phyloP scores from a whole-genome alignment of 2,113 vertebrate species.

The Suncus etruscus region DNA sequence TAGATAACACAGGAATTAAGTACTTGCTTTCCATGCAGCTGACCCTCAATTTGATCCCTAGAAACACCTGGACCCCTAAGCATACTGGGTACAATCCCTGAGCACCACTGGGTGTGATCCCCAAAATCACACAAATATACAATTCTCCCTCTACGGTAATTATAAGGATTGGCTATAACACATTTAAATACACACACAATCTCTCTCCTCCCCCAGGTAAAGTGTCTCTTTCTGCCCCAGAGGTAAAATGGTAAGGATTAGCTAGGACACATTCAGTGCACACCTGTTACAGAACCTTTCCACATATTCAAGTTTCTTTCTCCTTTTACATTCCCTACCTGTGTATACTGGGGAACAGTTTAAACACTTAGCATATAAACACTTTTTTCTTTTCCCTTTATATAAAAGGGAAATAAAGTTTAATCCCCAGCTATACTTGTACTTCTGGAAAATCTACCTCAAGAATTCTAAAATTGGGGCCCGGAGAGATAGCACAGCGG shows the following conservation, averaged over 20 bases:
- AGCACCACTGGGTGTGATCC: too few relatives aligned
- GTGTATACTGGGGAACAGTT: slow-evolving; percentile 7
- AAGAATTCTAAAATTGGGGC: slow-evolving; percentile 45
- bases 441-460: too few relatives aligned
- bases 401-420: slow-evolving; percentile 22
- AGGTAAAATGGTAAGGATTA: too few relatives aligned
- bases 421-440: not conserved
- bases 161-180: slow-evolving; percentile 14
- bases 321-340: not conserved
- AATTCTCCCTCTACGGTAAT: not conserved
- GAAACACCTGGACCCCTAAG: too few relatives aligned
- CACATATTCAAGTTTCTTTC: not conserved
- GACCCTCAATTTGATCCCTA: too few relatives aligned
- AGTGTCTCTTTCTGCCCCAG: too few relatives aligned
- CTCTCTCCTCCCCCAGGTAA: too few relatives aligned
- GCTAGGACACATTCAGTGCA: not conserved
- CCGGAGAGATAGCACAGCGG: too few relatives aligned
- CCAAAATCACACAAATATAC: too few relatives aligned
- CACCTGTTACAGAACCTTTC: not conserved
- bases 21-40: too few relatives aligned
- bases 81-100: too few relatives aligned
- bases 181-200: not conserved
- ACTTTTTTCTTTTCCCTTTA: not conserved
- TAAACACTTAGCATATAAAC: slow-evolving; percentile 25
- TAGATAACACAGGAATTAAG: too few relatives aligned